These are phyloP conservation scores for Chrysolina haemoptera DNA, from an alignment of 2,888 invertebrate genomes.

Conservation along the genomic window DNA sequence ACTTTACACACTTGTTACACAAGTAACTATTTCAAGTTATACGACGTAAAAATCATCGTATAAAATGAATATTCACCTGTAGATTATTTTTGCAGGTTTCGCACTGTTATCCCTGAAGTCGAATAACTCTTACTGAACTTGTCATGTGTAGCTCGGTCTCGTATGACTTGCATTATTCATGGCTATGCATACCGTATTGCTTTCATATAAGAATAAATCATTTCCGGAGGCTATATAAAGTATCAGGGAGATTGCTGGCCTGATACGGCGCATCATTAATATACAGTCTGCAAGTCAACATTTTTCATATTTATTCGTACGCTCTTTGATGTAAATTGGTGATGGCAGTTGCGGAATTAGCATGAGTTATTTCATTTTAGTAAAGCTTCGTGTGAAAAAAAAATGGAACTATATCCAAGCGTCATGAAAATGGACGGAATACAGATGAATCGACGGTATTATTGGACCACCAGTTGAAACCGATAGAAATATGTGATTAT, in stretches of 20 bases:
- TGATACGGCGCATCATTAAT: slow-evolving; percentile 3
- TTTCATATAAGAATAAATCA: slow-evolving; percentile 9
- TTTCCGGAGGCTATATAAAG: background rate
- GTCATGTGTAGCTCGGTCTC: background rate
- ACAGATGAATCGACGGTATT: background rate
- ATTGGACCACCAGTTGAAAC: too few relatives aligned
- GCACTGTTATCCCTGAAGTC: background rate
- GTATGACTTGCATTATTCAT: slow-evolving; percentile 9
- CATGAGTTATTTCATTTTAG: background rate
- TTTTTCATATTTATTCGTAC: slow-evolving; percentile 8
- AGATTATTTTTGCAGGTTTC: background rate
- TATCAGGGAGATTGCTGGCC: background rate
- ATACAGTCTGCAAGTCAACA: slow-evolving; percentile 4
- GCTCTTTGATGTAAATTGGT: background rate
- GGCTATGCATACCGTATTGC: background rate
- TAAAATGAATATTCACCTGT: background rate
- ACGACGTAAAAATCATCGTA: background rate
- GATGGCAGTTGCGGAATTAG: slow-evolving; percentile 8
- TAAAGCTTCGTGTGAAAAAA: background rate
- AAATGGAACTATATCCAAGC: background rate
- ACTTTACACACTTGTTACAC: too few relatives aligned
- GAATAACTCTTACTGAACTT: background rate
- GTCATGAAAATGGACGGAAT: background rate
- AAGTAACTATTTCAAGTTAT: too few relatives aligned
- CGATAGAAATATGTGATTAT: too few relatives aligned